phyloP scores from a whole-genome alignment of 2,113 vertebrate species.

The Suncus etruscus region DNA sequence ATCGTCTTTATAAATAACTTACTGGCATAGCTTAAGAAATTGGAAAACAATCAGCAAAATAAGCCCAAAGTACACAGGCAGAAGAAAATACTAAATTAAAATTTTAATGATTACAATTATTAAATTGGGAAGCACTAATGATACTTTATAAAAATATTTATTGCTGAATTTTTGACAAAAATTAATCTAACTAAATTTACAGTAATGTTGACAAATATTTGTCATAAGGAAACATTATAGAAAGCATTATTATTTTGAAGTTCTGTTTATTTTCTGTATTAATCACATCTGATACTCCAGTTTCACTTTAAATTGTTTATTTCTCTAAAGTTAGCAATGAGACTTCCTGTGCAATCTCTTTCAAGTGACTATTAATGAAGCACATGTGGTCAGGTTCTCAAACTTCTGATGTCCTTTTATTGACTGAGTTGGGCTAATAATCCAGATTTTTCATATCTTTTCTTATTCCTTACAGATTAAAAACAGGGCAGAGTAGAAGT shows the following conservation, averaged over 20 bases:
- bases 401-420: conserved; percentile 76
- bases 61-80: no score
- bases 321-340: conserved; percentile 40
- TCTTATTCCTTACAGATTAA: conserved; percentile 17
- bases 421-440: conserved; percentile 22
- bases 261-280: neutral
- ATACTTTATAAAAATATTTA: conserved; percentile 44
- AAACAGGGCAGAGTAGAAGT: conserved; percentile 23
- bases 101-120: conserved; percentile 26
- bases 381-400: conserved; percentile 67
- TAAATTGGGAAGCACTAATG: conserved; percentile 23
- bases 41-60: no score
- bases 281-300: conserved; percentile 44
- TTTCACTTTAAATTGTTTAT: conserved; percentile 71
- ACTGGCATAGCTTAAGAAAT: no score
- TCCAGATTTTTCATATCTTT: conserved; percentile 10
- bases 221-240: conserved; percentile 60
- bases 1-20: no score
- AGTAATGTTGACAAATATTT: conserved; percentile 46
- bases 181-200: conserved; percentile 33
- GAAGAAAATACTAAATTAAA: neutral
- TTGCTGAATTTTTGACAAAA: conserved; percentile 46
- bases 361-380: conserved; percentile 58
- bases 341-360: conserved; percentile 49
- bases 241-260: conserved; percentile 26